phyloP scores from a whole-genome alignment of 2,797 vertebrate genomes.

The Sphenopsis melanotis region DNA sequence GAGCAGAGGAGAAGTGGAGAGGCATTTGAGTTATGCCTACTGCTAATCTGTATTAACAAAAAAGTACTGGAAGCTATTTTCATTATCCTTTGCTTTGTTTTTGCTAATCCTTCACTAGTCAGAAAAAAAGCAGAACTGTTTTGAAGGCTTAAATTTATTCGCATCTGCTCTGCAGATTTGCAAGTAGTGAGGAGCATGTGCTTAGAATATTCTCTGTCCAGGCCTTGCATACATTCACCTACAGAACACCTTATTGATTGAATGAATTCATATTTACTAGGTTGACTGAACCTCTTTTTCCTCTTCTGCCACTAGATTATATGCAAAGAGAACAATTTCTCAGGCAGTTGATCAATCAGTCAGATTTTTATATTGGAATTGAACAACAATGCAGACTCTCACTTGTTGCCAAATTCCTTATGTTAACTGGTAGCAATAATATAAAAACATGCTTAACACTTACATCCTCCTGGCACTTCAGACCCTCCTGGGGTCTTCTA shows the following conservation, averaged over 20 bases:
- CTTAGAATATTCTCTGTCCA: background rate
- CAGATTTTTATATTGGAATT: background rate
- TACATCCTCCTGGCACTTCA: background rate
- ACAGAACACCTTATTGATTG: background rate
- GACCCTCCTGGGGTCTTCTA: background rate
- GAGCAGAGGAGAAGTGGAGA: background rate
- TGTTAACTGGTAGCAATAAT: background rate
- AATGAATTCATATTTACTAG: background rate
- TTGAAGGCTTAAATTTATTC: background rate
- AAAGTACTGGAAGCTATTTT: background rate
- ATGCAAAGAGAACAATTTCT: background rate
- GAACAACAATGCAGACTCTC: background rate
- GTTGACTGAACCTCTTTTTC: background rate
- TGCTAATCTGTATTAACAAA: slow-evolving; percentile 2
- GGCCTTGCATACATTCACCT: background rate
- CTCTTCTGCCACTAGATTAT: background rate
- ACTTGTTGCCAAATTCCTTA: background rate
- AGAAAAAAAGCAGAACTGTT: background rate
- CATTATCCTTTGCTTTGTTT: slow-evolving; percentile 4
- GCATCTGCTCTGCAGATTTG: background rate
- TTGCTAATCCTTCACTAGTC: background rate
- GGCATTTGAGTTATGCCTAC: background rate
- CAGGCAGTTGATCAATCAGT: background rate
- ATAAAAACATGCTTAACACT: background rate
- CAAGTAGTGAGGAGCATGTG: background rate